These are phyloP conservation scores for Clunio marinus DNA, from an alignment of 2,888 invertebrate genomes.

Conservation along the genomic window DNA sequence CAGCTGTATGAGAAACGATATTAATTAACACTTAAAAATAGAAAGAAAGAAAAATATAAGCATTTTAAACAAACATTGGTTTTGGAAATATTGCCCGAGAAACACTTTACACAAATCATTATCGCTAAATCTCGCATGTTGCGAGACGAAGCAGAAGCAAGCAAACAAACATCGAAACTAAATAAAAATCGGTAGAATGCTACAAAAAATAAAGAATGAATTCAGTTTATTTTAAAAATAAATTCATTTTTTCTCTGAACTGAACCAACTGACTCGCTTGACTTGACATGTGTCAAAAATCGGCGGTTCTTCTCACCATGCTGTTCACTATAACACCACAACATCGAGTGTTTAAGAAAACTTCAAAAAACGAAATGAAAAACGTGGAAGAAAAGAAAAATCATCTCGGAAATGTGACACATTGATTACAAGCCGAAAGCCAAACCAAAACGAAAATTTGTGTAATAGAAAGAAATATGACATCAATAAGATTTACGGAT, in stretches of 20 bases:
- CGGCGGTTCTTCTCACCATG: background rate
- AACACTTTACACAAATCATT: conserved; percentile 36
- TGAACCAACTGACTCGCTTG: too few species aligned
- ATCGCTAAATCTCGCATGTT: background rate
- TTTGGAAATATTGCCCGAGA: conserved; percentile 24
- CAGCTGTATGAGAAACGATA: conserved; percentile 25
- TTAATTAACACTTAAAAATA: conserved; percentile 38
- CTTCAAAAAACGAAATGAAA: too few species aligned
- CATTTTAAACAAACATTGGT: conserved; percentile 35
- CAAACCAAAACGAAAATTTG: background rate
- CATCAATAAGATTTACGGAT: conserved; percentile 33
- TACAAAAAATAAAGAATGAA: too few species aligned
- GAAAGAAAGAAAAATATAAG: conserved; percentile 22
- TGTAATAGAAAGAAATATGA: conserved; percentile 23
- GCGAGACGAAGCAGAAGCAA: background rate
- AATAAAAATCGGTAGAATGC: background rate
- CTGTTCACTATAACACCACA: background rate
- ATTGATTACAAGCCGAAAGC: background rate
- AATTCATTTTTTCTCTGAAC: background rate
- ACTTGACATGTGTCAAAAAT: conserved; percentile 2
- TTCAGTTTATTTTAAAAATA: conserved; percentile 10
- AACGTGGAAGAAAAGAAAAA: too few species aligned
- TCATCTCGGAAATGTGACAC: background rate
- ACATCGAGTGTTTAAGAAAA: too few species aligned
- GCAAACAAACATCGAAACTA: background rate